Base-by-base conservation (phyloP, 2,888 invertebrate genomes). In the Macroteleia sp. region DNA sequence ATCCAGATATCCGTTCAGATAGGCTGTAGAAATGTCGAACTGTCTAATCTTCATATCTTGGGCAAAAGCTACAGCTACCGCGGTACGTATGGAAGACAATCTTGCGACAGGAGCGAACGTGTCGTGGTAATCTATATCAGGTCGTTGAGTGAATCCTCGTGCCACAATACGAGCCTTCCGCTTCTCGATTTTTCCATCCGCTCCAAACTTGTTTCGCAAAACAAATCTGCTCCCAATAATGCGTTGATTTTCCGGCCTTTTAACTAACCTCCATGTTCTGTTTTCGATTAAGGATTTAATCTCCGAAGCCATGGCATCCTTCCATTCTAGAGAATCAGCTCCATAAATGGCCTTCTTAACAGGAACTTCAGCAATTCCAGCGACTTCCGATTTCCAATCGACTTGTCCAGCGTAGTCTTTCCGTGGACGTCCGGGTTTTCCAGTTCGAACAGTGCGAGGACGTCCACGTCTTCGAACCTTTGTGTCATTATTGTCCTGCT, bases 1-100 rank as follows among this genome's bases (percentile, higher is more conserved):
- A 4, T 74, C 52, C 8, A 75, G 34, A 22, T 39, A 12, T 1
- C 67, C 75, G 14, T 75, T 69, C 48, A 75, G 20, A 22, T 75
- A 66, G 2, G 67, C 67, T 2, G 30, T 14, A n/a, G 48, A 30
- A 1, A 48, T 19, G 17, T 48, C 48, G 8, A 48, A 9, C n/a
- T 48, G 48, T 17, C 12, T 20, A 22, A 44, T 44, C 12, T 22
- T 22, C 22, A 44, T 44, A 1, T n/a, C 3, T 10, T 22, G 22
- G 8, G 36, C 28, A 9, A 28, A 28, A 8, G 46, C 46, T 4
- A 42, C 0, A 9, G 41, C 44, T 16, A 17, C 25, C 12, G 34
- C 22, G 0, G 32, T n/a, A 1, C 66, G 10, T 5, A 54, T 39
- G 3, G 66, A 66, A 16, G 22, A 36, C 9, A 66, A 28, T n/a